Percentiles rank a stretch among this genome's conserved stretches.
These are phyloP conservation scores for Tachysurus fulvidraco DNA, from an alignment of 2,113 vertebrate genomes.

Conservation along the genomic window DNA sequence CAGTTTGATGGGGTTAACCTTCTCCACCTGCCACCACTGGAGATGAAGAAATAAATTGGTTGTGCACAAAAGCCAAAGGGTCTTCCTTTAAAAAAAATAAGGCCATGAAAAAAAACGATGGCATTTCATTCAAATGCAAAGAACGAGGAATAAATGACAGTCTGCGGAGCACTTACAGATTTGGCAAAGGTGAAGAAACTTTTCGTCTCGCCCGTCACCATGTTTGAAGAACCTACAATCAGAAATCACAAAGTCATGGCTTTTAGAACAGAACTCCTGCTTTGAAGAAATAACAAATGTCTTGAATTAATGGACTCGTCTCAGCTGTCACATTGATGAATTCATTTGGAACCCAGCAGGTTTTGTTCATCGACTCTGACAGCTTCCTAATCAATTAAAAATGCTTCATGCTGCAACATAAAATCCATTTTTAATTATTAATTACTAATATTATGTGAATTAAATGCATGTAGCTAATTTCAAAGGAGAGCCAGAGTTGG, in stretches of 20 bases:
- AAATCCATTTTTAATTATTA: conserved; percentile 41
- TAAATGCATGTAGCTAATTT: conserved; percentile 16
- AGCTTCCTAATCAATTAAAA: conserved; percentile 48
- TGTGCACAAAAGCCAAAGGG: background rate
- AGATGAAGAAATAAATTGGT: conserved; percentile 39
- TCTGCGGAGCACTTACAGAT: conserved; percentile 84
- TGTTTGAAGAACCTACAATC: conserved; percentile 93
- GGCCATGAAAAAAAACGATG: background rate
- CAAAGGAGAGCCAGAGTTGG: conserved; percentile 18
- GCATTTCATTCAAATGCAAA: background rate
- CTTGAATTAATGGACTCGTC: conserved; percentile 18
- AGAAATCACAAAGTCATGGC: conserved; percentile 21
- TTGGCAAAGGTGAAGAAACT: conserved; percentile 99
- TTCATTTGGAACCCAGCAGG: conserved; percentile 53
- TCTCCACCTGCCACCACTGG: conserved; percentile 99
- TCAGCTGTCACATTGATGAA: conserved; percentile 40
- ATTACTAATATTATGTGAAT: conserved; percentile 32
- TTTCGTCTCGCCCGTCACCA: conserved; percentile 99
- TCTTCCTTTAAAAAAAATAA: background rate
- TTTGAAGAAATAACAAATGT: background rate
- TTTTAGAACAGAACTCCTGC: background rate
- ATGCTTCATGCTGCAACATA: conserved; percentile 28
- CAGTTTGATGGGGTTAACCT: conserved; percentile 97
- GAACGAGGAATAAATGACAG: conserved; percentile 34
- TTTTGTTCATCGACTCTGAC: conserved; percentile 15